A percentile compares a stretch with the other conserved stretches of the same genome.
Conservation (phyloP, 2,888 invertebrate species). For the Pseudoips prasinana region DNA sequence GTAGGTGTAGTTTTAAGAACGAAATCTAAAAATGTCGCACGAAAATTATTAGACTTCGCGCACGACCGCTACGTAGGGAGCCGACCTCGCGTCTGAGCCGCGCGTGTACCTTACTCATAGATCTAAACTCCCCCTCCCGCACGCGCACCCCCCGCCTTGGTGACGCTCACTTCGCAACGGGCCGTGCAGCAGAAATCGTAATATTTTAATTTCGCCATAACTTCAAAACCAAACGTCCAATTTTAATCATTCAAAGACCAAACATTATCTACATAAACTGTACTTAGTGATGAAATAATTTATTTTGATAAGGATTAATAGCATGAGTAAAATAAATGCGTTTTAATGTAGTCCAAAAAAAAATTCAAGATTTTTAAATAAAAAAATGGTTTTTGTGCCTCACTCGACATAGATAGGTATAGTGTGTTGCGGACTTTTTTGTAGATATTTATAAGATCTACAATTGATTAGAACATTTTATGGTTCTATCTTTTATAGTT, state of each 20-base stretch:
- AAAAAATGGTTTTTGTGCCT: slow-evolving; percentile 3
- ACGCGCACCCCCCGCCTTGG: too few species aligned
- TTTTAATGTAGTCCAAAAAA: not conserved
- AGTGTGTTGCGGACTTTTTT: slow-evolving; percentile 5
- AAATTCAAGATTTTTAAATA: too few species aligned
- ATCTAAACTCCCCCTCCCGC: too few species aligned
- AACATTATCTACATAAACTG: not conserved
- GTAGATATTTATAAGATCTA: slow-evolving; percentile 6
- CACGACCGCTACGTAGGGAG: too few species aligned
- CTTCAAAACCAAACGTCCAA: not conserved
- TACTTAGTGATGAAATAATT: not conserved
- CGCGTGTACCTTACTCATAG: too few species aligned
- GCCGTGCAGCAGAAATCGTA: too few species aligned
- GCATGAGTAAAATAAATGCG: not conserved
- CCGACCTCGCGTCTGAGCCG: too few species aligned
- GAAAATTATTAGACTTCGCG: too few species aligned
- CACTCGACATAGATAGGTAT: slow-evolving; percentile 6
- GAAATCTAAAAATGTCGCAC: too few species aligned
- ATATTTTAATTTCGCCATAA: too few species aligned
- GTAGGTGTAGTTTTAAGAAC: too few species aligned
- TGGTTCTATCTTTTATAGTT: too few species aligned
- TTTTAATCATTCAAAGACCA: not conserved
- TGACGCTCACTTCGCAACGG: not conserved
- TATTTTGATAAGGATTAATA: not conserved
- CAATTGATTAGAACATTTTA: slow-evolving; percentile 3